Base-by-base conservation (phyloP, 2,113 vertebrate genomes). In the Hipposideros armiger region DNA sequence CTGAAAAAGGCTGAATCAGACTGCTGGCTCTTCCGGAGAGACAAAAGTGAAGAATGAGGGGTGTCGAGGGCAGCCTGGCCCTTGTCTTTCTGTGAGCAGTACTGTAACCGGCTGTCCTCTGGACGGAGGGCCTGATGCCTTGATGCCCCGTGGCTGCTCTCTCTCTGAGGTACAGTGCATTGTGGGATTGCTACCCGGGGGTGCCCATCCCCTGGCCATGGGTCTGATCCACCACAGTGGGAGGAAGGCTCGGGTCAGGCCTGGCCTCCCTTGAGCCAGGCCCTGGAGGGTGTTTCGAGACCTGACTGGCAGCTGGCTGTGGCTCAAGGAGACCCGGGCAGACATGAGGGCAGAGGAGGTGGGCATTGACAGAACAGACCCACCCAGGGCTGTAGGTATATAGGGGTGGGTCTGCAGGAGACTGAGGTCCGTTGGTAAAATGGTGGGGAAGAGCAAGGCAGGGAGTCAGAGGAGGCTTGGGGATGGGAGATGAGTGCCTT, bases 351-450 rank as follows among this genome's bases (percentile, higher is more conserved):
- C 78, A 36, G 40, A 5, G 40, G 96, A 92, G 67, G 78, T 87
- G 97, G 96, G 92, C 92, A 64, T 1, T 74, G 95, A 83, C 95
- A 70, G 82, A 90, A 42, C 95, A 97, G 97, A 85, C 82, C 62
- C 0, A 5, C 60, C 91, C 93, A 32, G 2, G 72, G 42, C 50
- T 26, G 62, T 6, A 24, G 66, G 93, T 30, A 5, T 2, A 30
- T 2, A 30, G 74, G 87, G 94, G 42, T 6, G 32, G 83, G 47
- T 72, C 97, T 96, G 93, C 80, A 77, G 69, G 89, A 45, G 84
- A 98, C 98, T 98, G 98, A 99, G 98, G 98, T 99, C 98, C 97
- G 94, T 98, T 98, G 98, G 97, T 98, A 95, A 95, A 97, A 97
- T 98, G 98, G 97, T 98, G 98, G 97, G 98, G 97, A 47, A 80